Evolutionary conservation across 2,797 vertebrate species (phyloP), one percentile per base, ranked within the genome.

Genomic region (Sebastes kiyomatsui): DNA sequence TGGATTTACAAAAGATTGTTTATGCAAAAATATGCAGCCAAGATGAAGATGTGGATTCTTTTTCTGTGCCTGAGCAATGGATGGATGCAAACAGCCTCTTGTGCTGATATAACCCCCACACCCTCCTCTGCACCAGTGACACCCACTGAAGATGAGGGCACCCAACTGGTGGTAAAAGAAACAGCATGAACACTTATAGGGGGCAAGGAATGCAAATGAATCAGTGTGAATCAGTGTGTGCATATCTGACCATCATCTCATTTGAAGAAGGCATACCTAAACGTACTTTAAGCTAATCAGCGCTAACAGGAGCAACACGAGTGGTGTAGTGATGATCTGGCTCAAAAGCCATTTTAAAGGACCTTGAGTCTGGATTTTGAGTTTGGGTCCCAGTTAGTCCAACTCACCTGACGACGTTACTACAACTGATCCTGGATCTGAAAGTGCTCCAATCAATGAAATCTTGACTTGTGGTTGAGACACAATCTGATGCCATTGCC

Each of bases 91-190:
- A 71, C 62, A 70, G 59, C 73, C 7, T 83, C 64, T 7, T 14
- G 81, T 18, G 79, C 81, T 25, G 46, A 27, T 16, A 67, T 68
- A 8, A 81, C 88, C 7, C 69, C 76, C 3, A 52, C 83, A 2
- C 75, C 69, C 18, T 56, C 73, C 3, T 67, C 82, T 55, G 28
- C 75, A 55, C 60, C 78, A 25, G 82, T 70, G 77, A 80, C 81
- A 16, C 92, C 93, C 18, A 94, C 93, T 7, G 88, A 95, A 60
- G 95, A 96, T 6, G 90, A 94, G 23, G 92, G 90, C 75, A 69
- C 76, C 30, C 81, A 85, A 18, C 88, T 96, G 56, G 92, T 95
- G 95, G 95, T 96, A 90, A 93, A 80, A 78, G 10, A 61, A 33
- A 61, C 6, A 4, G 16, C 13, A 64, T 22, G 4, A 20, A 46